Base-by-base conservation (phyloP, 2,888 invertebrate genomes). In the Tipula lateralis region DNA sequence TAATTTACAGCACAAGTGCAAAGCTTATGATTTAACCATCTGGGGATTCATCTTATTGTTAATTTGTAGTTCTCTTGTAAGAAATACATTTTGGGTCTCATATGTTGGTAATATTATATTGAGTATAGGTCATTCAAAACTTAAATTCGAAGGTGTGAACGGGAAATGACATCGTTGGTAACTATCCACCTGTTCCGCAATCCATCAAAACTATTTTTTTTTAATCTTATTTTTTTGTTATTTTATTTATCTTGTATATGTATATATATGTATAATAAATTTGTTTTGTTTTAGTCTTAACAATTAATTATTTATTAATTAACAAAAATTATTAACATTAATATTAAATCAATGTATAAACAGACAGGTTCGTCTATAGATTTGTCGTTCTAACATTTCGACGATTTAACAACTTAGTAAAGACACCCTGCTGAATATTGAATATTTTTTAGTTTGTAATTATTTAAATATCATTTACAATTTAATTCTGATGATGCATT, bases 291-390 rank as follows among this genome's bases (percentile, higher is more conserved):
- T 66, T 66, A 66, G 66, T 66, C 66, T 66, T 66, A 66, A 66
- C 66, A 66, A 66, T 66, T 66, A 66, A 66, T 66, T 24, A 66
- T 24, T 66, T 24, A 66, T 66, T 66, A 66, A 66, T 66, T 66
- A 66, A 66, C 66, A 66, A 66, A 24, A 66, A 66, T 66, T 24
- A 66, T 66, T 66, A 66, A 66, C 66, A 24, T 44, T 66, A 24
- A 66, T 5, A 16, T 44, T 44, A 16, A 44, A 16, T 44, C 44
- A 16, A 16, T 44, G 6, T 44, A 16, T 16, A 44, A 44, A 44
- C 5, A 44, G 16, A 16, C 44, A 44, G 44, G 16, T n/a, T n/a
- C 16, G n/a, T 39, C 39, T 39, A 39, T 13, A 44, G 4, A 4
- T 16, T 44, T 44, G n/a, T 24, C 1, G 36, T 44, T 44, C 0